Conservation (phyloP, 2,888 invertebrate species). For the Leptarthrus brevirostris region DNA sequence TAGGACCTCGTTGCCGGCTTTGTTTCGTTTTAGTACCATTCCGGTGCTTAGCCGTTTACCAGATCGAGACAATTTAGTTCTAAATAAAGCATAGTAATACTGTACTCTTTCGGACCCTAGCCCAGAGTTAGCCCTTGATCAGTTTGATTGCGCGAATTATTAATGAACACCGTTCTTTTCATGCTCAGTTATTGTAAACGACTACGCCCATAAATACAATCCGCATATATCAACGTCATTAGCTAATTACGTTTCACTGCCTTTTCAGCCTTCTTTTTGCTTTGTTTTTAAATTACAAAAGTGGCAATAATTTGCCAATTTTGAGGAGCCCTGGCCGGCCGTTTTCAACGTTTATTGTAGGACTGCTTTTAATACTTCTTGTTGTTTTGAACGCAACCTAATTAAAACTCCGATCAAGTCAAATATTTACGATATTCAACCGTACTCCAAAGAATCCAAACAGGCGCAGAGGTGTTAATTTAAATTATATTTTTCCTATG, state of each 20-base stretch:
- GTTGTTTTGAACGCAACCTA: too few relatives aligned
- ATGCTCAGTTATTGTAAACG: conserved; percentile 14
- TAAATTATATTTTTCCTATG: too few relatives aligned
- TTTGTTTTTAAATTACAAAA: conserved; percentile 1
- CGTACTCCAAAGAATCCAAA: too few relatives aligned
- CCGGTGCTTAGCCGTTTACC: neutral
- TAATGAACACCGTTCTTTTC: conserved; percentile 22
- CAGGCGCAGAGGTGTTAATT: too few relatives aligned
- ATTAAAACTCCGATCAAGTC: too few relatives aligned
- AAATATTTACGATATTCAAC: too few relatives aligned
- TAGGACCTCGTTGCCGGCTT: neutral
- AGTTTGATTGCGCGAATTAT: conserved; percentile 29
- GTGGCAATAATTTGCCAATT: conserved; percentile 31
- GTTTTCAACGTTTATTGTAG: conserved; percentile 19
- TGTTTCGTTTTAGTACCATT: conserved; percentile 11
- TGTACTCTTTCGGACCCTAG: neutral
- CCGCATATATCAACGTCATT: conserved; percentile 57
- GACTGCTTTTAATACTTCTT: neutral
- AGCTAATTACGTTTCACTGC: conserved; percentile 55
- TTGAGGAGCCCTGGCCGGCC: conserved; percentile 7
- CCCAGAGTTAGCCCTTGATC: neutral
- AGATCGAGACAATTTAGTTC: conserved; percentile 33
- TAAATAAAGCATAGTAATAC: conserved; percentile 1
- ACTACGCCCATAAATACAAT: conserved; percentile 47
- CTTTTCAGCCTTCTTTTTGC: neutral